phyloP scores from a whole-genome alignment of 2,113 vertebrate species.

The Circaetus cinerascens region DNA sequence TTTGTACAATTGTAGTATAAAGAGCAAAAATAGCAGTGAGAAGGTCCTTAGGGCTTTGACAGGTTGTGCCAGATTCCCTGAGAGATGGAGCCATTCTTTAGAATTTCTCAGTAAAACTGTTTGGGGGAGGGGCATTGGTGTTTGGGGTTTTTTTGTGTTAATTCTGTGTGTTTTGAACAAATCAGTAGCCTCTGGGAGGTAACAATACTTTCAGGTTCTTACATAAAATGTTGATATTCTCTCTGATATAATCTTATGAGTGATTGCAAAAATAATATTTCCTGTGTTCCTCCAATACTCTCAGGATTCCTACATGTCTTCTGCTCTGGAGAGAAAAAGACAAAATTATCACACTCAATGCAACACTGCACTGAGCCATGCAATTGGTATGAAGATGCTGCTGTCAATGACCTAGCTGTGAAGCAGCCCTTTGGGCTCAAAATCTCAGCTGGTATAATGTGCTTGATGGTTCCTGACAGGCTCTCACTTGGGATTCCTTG shows the following conservation, averaged over 20 bases:
- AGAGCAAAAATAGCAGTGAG: neutral
- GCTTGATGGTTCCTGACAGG: slow-evolving; percentile 34
- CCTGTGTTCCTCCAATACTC: neutral
- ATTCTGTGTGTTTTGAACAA: neutral
- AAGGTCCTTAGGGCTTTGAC: slow-evolving; percentile 28
- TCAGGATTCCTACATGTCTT: neutral
- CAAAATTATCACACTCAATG: neutral
- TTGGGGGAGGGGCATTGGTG: neutral
- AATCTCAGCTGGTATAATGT: neutral
- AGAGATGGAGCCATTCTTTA: neutral
- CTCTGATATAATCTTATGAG: neutral
- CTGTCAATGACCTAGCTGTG: neutral
- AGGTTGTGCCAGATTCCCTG: neutral
- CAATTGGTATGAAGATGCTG: neutral
- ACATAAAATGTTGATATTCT: neutral
- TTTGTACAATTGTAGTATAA: neutral
- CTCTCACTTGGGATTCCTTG: neutral
- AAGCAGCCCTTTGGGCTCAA: slow-evolving; percentile 24
- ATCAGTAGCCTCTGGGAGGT: neutral
- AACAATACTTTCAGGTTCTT: neutral
- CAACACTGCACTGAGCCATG: neutral
- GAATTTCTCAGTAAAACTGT: neutral
- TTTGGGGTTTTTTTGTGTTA: neutral
- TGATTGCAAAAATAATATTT: neutral
- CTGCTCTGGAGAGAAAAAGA: neutral